These are phyloP conservation scores for Operophtera brumata DNA, from an alignment of 2,888 invertebrate species.

Conservation along the genomic window DNA sequence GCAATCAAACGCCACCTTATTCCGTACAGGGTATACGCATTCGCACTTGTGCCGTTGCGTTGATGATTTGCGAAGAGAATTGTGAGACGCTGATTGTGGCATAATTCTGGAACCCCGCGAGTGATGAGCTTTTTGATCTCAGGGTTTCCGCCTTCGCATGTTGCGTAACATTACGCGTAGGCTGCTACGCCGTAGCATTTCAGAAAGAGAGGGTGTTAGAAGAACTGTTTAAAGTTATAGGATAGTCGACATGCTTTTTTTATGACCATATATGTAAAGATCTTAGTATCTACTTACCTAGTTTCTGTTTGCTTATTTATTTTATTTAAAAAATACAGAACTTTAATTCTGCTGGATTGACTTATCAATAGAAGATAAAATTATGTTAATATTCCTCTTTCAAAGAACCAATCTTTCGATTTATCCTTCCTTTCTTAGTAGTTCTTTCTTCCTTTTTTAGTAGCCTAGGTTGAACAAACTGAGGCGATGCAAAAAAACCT, in stretches of 20 bases:
- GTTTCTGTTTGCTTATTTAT: no score
- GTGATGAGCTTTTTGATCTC: constrained; percentile 23
- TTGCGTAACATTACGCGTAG: constrained; percentile 11
- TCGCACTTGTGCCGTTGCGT: constrained; percentile 14
- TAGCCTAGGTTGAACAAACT: no score
- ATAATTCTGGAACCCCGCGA: constrained; percentile 15
- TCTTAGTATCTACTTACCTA: no score
- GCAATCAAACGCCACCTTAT: not conserved
- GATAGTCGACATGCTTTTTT: not conserved
- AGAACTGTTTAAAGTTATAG: not conserved
- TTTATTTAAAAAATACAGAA: no score
- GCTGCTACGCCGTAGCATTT: constrained; percentile 1
- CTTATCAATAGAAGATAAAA: no score
- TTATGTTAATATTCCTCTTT: no score
- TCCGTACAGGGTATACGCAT: constrained; percentile 3
- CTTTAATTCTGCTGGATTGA: no score
- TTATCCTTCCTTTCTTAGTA: no score
- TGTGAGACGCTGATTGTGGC: constrained; percentile 20
- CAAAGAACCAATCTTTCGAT: no score
- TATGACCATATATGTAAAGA: no score
- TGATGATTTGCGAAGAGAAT: constrained; percentile 27
- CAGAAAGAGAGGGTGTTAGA: not conserved
- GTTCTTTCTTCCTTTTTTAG: no score
- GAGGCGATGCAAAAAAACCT: no score
- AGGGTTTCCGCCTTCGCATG: not conserved